Base-by-base conservation (phyloP, 1,140 invertebrate species). In the Nephila pilipes region DNA sequence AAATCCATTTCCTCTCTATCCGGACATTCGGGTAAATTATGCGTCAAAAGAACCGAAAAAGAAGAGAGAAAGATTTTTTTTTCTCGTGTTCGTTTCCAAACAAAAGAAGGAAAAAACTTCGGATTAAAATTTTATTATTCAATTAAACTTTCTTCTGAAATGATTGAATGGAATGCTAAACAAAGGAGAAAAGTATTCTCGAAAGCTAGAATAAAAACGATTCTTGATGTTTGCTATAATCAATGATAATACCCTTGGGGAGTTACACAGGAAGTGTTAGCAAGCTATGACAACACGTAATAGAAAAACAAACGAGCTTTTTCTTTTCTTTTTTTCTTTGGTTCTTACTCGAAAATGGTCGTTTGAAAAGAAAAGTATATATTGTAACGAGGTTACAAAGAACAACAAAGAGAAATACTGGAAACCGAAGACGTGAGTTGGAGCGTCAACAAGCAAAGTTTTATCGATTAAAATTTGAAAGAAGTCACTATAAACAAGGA, bases 281-380 rank as follows among this genome's bases (percentile, higher is more conserved):
- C 32, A 57, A 38, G 79, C 29, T 89, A 46, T 89, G 87, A 89
- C 87, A 79, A 46, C 87, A 63, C 36, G 29, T 38, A 89, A 79
- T 79, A 36, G 54, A 89, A 79, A 89, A 89, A 36, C 83, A 89
- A 89, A 79, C 57, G 16, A 55, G 32, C 16, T 55, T 55, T 75
- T 20, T 89, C 54, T n/a, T 63, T 87, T 10, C 8, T 75, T 69
- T 75, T 75, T 32, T 32, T 32, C 14, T 36, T 32, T 32, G 29
- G 58, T 29, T 85, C 54, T 54, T 46, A 46, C 29, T 85, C 18
- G 54, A 85, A 88, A 88, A 88, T 88, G 63, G 60, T 38, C 46
- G 57, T 89, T 89, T 89, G 46, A 79, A 89, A 89, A 89, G 69
- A 89, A 89, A 79, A 89, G 58, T 63, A 89, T 79, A 65, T 46